Conservation (phyloP, 2,797 vertebrate genomes). For the Heliangelus exortis region DNA sequence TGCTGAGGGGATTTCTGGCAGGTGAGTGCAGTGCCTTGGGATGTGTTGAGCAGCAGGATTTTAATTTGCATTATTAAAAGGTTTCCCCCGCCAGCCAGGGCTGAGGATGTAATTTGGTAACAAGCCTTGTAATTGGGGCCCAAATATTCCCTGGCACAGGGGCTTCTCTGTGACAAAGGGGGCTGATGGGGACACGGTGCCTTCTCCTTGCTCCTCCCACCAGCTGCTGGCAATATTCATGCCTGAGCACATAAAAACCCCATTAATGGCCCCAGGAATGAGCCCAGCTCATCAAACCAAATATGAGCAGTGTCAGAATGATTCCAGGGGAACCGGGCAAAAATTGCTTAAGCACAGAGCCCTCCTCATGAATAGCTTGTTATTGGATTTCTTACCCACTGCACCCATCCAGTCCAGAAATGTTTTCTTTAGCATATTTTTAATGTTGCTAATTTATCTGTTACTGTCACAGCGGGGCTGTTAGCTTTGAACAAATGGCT, state of each 20-base stretch:
- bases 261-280: slow-evolving; percentile 32
- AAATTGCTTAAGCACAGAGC: slow-evolving; percentile 52
- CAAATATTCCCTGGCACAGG: slow-evolving; percentile 47
- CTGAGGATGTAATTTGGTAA: slow-evolving; percentile 34
- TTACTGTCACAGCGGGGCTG: slow-evolving; percentile 75
- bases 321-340: slow-evolving; percentile 50
- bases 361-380: slow-evolving; percentile 72
- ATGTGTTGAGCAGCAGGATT: background rate
- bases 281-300: slow-evolving; percentile 71
- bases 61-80: slow-evolving; percentile 15
- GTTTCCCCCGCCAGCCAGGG: background rate
- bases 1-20: background rate
- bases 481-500: slow-evolving; percentile 80
- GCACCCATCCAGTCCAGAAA: slow-evolving; percentile 68
- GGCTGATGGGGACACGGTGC: slow-evolving; percentile 26
- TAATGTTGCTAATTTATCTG: slow-evolving; percentile 82
- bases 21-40: background rate
- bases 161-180: slow-evolving; percentile 15
- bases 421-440: slow-evolving; percentile 78
- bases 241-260: slow-evolving; percentile 53
- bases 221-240: slow-evolving; percentile 71
- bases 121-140: slow-evolving; percentile 60
- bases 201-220: slow-evolving; percentile 42
- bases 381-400: slow-evolving; percentile 52
- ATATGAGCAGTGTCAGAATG: slow-evolving; percentile 64